phyloP scores from a whole-genome alignment of 2,797 vertebrate species.

The Fistularia tabacaria region DNA sequence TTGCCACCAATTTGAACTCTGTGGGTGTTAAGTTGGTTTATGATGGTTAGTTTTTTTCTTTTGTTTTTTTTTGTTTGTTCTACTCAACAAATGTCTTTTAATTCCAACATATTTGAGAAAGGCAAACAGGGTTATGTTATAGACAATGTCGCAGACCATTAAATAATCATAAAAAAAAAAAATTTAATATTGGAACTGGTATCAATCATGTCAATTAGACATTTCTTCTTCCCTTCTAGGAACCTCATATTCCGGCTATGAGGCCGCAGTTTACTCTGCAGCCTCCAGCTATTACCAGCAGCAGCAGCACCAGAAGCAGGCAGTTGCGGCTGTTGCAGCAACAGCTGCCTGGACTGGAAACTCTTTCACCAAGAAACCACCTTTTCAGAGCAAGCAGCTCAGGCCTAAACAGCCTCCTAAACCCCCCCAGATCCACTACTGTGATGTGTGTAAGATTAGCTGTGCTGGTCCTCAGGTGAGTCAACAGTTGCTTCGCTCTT shows the following conservation, averaged over 20 bases:
- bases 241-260: conserved; percentile 95
- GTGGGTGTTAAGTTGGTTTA: no score
- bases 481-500: background rate
- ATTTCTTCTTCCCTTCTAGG: conserved; percentile 65
- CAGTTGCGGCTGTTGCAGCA: conserved; percentile 86
- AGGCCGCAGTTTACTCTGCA: conserved; percentile 97
- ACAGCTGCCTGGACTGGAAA: conserved; percentile 92
- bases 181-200: no score
- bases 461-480: conserved; percentile 96
- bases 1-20: no score
- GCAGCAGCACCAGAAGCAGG: conserved; percentile 84
- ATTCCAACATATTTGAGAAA: no score
- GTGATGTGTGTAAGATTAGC: conserved; percentile 98
- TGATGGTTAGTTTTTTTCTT: no score
- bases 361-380: conserved; percentile 93
- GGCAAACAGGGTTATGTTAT: no score
- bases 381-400: conserved; percentile 94
- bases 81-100: no score
- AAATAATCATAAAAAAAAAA: background rate
- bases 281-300: conserved; percentile 97
- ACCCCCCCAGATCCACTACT: conserved; percentile 97
- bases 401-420: conserved; percentile 95
- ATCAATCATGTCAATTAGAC: no score
- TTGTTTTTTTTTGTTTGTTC: no score
- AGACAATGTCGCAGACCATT: no score